A percentile compares a stretch with the other conserved stretches of the same genome.
These are phyloP conservation scores for Candidula unifasciata DNA, from an alignment of 2,888 invertebrate species.

Conservation along the genomic window DNA sequence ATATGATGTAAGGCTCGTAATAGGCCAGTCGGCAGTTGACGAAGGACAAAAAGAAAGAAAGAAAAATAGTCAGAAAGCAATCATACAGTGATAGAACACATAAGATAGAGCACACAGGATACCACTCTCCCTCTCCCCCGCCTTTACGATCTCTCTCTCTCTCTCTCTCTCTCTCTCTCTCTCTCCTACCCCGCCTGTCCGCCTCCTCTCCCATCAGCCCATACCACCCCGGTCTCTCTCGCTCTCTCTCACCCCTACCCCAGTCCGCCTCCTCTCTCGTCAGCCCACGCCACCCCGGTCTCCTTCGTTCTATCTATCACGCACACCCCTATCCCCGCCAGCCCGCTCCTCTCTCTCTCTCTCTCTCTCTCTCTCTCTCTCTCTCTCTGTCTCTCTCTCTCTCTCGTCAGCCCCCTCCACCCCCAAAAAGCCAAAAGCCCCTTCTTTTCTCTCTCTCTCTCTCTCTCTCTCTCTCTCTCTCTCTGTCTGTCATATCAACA, in stretches of 20 bases:
- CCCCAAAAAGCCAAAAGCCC: neutral
- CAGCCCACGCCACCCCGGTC: neutral
- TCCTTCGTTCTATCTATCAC: neutral
- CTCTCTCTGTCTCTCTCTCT: neutral
- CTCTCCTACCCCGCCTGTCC: neutral
- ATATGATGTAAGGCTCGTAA: too few relatives aligned
- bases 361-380: neutral
- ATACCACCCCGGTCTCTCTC: neutral
- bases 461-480: slow-evolving; percentile 23
- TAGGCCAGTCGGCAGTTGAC: too few relatives aligned
- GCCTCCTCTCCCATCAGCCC: neutral
- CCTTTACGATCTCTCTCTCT: neutral
- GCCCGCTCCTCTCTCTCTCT: neutral
- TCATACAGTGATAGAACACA: too few relatives aligned
- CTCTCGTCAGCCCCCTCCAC: neutral
- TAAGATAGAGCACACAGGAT: too few relatives aligned
- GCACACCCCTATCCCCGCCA: neutral
- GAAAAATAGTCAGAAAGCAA: too few relatives aligned
- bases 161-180: neutral
- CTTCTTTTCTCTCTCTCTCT: neutral
- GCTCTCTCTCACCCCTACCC: neutral
- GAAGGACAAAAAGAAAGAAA: too few relatives aligned
- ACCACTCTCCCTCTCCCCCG: neutral
- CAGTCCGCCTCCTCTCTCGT: neutral
- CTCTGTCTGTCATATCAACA: neutral